phyloP scores from a whole-genome alignment of 2,888 invertebrate species.

The Nudaria mundana region DNA sequence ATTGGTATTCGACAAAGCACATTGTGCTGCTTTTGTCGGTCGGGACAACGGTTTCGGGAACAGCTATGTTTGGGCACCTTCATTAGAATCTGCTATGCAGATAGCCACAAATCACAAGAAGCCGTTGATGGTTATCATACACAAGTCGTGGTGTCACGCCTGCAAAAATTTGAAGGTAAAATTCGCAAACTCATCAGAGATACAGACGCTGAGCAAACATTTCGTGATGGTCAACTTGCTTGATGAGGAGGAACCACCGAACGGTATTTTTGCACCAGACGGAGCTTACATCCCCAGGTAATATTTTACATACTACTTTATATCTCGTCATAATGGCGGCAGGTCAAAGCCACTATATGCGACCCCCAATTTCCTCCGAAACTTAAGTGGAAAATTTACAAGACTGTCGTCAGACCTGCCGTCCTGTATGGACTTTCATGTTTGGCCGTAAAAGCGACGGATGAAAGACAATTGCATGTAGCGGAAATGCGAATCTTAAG shows the following conservation, averaged over 20 bases:
- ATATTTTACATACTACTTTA: neutral
- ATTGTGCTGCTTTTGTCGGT: slow-evolving; percentile 45
- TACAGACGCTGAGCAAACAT: slow-evolving; percentile 78
- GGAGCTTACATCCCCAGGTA: slow-evolving; percentile 85
- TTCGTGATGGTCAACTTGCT: slow-evolving; percentile 85
- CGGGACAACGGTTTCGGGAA: slow-evolving; percentile 70
- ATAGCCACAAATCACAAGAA: slow-evolving; percentile 71
- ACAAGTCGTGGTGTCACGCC: slow-evolving; percentile 85
- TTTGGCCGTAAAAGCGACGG: too few species aligned
- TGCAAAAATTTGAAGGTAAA: slow-evolving; percentile 84
- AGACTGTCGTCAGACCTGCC: too few species aligned
- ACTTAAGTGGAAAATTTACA: too few species aligned
- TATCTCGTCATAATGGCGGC: neutral
- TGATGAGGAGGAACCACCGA: slow-evolving; percentile 81
- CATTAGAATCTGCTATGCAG: slow-evolving; percentile 64
- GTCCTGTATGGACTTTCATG: too few species aligned
- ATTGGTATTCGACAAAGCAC: slow-evolving; percentile 47
- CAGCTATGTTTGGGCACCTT: slow-evolving; percentile 70
- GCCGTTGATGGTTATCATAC: slow-evolving; percentile 84
- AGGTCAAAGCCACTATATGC: too few species aligned
- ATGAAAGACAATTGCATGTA: too few species aligned
- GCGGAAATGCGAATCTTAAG: too few species aligned
- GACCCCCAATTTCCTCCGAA: too few species aligned
- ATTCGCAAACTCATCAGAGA: slow-evolving; percentile 79
- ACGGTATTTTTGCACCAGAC: slow-evolving; percentile 79